Evolutionary conservation across 2,797 vertebrate species (phyloP).

Genomic region (Odontamblyopus rebecca): DNA sequence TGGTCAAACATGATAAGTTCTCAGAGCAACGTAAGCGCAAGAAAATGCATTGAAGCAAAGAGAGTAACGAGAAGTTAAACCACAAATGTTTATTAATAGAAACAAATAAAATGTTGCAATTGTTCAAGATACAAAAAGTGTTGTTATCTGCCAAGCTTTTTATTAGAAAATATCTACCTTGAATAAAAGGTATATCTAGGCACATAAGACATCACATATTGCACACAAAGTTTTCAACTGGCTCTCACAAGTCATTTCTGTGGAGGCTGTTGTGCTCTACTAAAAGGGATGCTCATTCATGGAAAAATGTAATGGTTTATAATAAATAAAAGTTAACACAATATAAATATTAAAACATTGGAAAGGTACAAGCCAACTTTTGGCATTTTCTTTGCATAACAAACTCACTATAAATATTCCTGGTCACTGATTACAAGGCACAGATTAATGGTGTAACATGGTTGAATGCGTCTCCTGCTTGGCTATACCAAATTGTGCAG

Average conservation of each 20-base stretch:
- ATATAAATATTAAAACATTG: slow-evolving; percentile 22
- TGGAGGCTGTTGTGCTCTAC: slow-evolving; percentile 2
- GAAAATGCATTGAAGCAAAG: slow-evolving; percentile 72
- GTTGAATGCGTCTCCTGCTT: slow-evolving; percentile 33
- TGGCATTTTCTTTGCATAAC: slow-evolving; percentile 58
- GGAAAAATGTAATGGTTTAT: neutral
- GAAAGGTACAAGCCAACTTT: slow-evolving; percentile 38
- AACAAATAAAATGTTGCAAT: slow-evolving; percentile 55
- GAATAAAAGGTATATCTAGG: slow-evolving; percentile 56
- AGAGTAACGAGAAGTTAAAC: neutral
- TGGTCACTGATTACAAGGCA: slow-evolving; percentile 59
- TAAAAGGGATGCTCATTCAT: neutral
- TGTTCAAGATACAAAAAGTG: slow-evolving; percentile 41
- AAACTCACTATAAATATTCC: slow-evolving; percentile 23
- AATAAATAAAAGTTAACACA: slow-evolving; percentile 1
- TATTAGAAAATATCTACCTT: slow-evolving; percentile 43
- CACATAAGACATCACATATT: slow-evolving; percentile 75
- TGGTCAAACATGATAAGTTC: slow-evolving; percentile 74
- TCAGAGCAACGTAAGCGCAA: slow-evolving; percentile 74
- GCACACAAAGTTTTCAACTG: slow-evolving; percentile 51
- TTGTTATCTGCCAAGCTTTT: slow-evolving; percentile 39
- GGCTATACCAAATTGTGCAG: slow-evolving; percentile 47
- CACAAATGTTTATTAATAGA: slow-evolving; percentile 48
- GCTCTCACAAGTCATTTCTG: slow-evolving; percentile 26
- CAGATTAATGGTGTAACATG: slow-evolving; percentile 41